These are phyloP conservation scores for Kryptopterus vitreolus DNA, from an alignment of 2,797 vertebrate species.

Conservation along the genomic window DNA sequence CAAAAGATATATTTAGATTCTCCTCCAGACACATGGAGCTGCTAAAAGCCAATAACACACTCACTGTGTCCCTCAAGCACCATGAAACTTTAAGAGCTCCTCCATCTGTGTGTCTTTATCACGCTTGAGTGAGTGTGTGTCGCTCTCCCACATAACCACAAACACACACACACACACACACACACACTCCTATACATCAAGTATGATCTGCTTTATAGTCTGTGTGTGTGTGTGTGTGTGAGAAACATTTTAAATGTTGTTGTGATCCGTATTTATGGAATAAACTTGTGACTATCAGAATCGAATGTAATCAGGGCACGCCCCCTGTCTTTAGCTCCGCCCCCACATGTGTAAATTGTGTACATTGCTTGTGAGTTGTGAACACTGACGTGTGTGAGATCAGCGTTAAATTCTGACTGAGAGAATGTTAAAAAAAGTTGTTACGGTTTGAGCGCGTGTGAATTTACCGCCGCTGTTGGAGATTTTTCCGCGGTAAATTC, in stretches of 20 bases:
- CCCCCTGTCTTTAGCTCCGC: background rate
- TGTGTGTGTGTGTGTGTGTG: background rate
- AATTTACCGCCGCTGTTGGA: constrained; percentile 79
- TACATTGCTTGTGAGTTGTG: background rate
- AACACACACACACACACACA: background rate
- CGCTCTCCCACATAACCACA: background rate
- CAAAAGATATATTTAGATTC: background rate
- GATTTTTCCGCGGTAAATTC: constrained; percentile 85
- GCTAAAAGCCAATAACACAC: constrained; percentile 25
- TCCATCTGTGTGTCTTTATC: constrained; percentile 42
- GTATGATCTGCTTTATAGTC: background rate
- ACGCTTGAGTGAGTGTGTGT: background rate
- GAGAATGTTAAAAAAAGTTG: no score
- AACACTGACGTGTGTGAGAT: background rate
- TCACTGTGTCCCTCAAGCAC: constrained; percentile 12
- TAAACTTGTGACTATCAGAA: no score
- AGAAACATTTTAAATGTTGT: no score
- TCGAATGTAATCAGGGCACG: background rate
- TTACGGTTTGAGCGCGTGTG: background rate
- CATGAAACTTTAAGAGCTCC: constrained; percentile 42
- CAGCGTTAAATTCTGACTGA: background rate
- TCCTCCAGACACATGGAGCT: background rate
- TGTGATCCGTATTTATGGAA: no score
- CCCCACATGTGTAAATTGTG: background rate
- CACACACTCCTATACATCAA: background rate